Evolutionary conservation across 2,888 invertebrate genomes (phyloP), one percentile per base, ranked within the genome.

Genomic region (Athripsodes cinereus): DNA sequence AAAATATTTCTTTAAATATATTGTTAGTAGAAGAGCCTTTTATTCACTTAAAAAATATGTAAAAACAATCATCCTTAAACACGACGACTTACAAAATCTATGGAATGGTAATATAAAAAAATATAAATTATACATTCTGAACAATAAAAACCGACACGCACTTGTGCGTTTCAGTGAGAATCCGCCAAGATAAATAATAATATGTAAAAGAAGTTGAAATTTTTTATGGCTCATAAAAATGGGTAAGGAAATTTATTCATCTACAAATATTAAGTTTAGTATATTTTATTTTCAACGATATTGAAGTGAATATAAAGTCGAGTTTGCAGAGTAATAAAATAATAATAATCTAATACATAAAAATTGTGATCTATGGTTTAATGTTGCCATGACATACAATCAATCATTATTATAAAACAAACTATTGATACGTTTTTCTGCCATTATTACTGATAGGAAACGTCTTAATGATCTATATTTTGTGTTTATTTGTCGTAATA

Each of bases 141-240:
- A 40, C 40, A 40, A 40, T 40, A 40, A 40, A 40, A 40, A 40
- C 5, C 40, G 40, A 40, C 40, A 40, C 40, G 40, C 40, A 40
- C 40, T 40, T 40, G 40, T 40, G 40, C 40, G 40, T 40, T 40
- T 40, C 40, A 13, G 40, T 40, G 40, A 40, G 16, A 16, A 40
- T 40, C 16, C 40, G 40, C 40, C 16, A 40, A 40, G 40, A 40
- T 40, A n/a, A 40, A 40, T 40, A 40, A 40, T 40, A 40, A 40
- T 40, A 40, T 40, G 40, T 5, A 40, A 40, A 40, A 40, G 40
- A 40, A 40, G 40, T 16, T n/a, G 40, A 40, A 40, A 8, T 40
- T n/a, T 40, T 40, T 40, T 40, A 40, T 40, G 40, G 40, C 40
- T 40, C 40, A 40, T 40, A 40, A 40, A 40, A 40, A 40, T 40